Evolutionary conservation across 2,797 vertebrate genomes (phyloP).

Genomic region (Anableps anableps): DNA sequence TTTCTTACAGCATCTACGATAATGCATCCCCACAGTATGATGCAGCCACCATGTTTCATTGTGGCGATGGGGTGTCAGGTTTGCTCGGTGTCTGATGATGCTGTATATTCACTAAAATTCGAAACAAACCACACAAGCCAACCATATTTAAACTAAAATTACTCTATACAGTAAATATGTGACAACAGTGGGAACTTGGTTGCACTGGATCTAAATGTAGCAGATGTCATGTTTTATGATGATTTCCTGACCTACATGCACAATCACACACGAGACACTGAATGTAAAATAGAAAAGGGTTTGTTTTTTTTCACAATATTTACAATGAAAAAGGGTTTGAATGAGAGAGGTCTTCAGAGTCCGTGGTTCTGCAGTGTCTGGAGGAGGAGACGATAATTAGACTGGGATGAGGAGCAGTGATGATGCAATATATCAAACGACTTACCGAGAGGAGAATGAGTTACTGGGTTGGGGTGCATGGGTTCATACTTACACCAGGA

Average conservation of each 20-base stretch:
- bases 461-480: not conserved
- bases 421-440: not conserved
- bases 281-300: not conserved
- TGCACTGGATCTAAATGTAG: not conserved
- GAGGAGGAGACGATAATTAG: not conserved
- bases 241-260: not conserved
- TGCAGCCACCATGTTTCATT: not conserved
- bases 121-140: not conserved
- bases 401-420: not conserved
- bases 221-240: not conserved
- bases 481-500: too few relatives aligned
- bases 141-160: not conserved
- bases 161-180: not conserved
- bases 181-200: not conserved
- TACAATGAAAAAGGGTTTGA: not conserved
- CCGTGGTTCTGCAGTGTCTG: not conserved
- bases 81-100: too few relatives aligned
- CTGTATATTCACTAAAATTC: not conserved
- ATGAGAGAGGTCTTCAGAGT: not conserved
- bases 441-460: not conserved
- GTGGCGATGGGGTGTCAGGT: not conserved
- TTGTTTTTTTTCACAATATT: not conserved
- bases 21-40: not conserved
- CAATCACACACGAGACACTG: not conserved
- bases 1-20: not conserved